Percentiles rank a stretch among this genome's conserved stretches.
phyloP scores from a whole-genome alignment of 2,888 invertebrate genomes.

The Schrankia costaestrigalis region DNA sequence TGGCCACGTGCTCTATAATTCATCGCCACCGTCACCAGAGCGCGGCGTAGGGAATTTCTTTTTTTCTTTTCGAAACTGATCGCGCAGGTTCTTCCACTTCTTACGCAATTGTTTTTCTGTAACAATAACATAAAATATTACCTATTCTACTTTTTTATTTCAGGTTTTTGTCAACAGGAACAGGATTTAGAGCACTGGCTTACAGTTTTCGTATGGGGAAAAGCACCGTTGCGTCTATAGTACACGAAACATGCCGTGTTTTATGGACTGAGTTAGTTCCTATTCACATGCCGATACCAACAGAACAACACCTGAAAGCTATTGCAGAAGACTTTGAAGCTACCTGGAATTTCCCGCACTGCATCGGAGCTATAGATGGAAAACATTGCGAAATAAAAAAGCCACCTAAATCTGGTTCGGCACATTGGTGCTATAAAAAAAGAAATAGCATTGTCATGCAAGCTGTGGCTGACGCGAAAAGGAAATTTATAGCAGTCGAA shows the following conservation, averaged over 20 bases:
- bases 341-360: constrained; percentile 20
- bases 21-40: constrained; percentile 18
- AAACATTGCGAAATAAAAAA: constrained; percentile 11
- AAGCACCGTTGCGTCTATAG: constrained; percentile 1
- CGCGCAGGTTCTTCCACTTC: too few relatives aligned
- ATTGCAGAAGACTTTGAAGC: background rate
- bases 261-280: background rate
- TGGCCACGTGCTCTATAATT: constrained; percentile 13
- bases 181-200: constrained; percentile 16
- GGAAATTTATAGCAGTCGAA: constrained; percentile 11
- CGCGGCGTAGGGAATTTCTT: constrained; percentile 16
- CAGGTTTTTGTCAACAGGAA: constrained; percentile 16
- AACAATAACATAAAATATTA: too few relatives aligned
- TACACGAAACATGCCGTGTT: background rate
- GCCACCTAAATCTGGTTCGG: constrained; percentile 20
- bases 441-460: constrained; percentile 9
- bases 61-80: too few relatives aligned
- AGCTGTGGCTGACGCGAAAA: constrained; percentile 11
- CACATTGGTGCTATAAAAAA: constrained; percentile 13
- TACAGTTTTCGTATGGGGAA: constrained; percentile 16
- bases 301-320: too few relatives aligned
- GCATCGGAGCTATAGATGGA: constrained; percentile 15
- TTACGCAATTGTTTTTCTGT: too few relatives aligned
- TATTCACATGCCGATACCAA: background rate
- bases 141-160: too few relatives aligned